Evolutionary conservation across 2,797 vertebrate species (phyloP).

Genomic region (Fratercula arctica): DNA sequence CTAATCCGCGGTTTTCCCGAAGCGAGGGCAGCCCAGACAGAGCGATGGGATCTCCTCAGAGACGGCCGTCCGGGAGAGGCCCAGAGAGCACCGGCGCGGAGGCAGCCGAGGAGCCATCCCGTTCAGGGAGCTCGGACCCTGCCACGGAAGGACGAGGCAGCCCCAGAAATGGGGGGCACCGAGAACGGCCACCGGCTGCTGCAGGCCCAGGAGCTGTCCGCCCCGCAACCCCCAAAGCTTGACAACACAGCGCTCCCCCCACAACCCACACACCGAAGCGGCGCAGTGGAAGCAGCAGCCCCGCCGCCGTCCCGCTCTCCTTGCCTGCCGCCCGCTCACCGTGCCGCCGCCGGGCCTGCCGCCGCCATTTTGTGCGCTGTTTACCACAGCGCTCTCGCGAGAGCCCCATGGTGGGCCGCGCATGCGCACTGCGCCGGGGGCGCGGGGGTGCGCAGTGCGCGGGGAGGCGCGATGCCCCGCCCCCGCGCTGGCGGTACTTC

Average conservation of each 20-base stretch:
- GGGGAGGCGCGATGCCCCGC: neutral
- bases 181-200: neutral
- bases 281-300: neutral
- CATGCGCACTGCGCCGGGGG: neutral
- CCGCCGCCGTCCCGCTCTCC: accelerated
- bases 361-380: constrained; percentile 51
- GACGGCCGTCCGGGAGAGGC: neutral
- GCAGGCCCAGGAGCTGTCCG: neutral
- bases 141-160: neutral
- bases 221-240: neutral
- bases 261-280: neutral
- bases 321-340: neutral
- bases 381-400: constrained; percentile 39
- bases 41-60: neutral
- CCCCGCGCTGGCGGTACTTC: no score
- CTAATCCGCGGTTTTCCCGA: accelerated
- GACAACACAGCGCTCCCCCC: neutral
- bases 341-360: neutral
- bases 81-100: no score
- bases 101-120: neutral
- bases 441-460: accelerated
- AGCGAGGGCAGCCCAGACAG: neutral
- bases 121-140: neutral
- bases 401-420: neutral
- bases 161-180: neutral